Evolutionary conservation across 2,113 vertebrate genomes (phyloP).

Genomic region (Fregata magnificens): DNA sequence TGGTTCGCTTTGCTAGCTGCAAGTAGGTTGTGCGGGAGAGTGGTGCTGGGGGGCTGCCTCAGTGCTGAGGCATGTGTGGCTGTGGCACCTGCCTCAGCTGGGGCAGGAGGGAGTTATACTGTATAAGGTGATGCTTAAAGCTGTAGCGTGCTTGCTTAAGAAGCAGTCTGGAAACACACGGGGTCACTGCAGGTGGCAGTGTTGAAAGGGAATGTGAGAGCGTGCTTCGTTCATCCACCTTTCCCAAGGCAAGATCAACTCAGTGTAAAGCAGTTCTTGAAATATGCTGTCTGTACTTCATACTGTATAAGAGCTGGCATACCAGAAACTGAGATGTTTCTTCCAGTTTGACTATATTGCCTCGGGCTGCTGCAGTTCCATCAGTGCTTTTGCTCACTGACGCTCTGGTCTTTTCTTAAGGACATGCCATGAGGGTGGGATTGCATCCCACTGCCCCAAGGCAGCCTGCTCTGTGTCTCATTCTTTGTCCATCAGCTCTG

Average conservation of each 20-base stretch:
- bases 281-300: background rate
- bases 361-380: background rate
- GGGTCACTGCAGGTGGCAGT: background rate
- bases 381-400: background rate
- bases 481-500: background rate
- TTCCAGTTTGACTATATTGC: background rate
- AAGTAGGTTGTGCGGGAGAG: constrained; percentile 78
- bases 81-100: background rate
- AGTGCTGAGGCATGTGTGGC: background rate
- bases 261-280: background rate
- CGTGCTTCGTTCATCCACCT: background rate
- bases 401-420: background rate
- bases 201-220: background rate
- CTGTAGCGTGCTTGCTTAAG: background rate
- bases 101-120: background rate
- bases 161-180: background rate
- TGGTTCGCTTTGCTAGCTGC: constrained; percentile 98
- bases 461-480: background rate
- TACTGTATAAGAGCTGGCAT: background rate
- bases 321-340: background rate
- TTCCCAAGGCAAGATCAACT: background rate
- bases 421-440: background rate
- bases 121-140: background rate
- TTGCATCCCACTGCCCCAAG: background rate
- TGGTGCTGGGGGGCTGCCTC: background rate